A percentile compares a stretch with the other conserved stretches of the same genome.
phyloP scores from a whole-genome alignment of 1,140 invertebrate species.

The Acromyrmex heyeri region DNA sequence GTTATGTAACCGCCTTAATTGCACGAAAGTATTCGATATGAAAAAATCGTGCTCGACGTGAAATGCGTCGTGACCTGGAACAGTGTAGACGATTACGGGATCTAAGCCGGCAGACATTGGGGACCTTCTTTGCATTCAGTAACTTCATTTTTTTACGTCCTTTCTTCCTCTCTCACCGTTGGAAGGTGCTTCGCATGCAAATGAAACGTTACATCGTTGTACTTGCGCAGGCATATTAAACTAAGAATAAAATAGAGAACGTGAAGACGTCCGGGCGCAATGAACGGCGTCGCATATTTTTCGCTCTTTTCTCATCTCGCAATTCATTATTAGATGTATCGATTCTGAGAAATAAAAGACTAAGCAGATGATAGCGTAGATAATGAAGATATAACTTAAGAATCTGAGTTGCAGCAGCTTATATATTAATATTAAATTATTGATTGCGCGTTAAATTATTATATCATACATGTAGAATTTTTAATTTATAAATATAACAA shows the following conservation, averaged over 20 bases:
- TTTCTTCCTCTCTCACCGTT: background rate
- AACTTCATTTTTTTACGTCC: constrained; percentile 2
- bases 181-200: constrained; percentile 66
- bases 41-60: constrained; percentile 5
- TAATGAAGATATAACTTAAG: background rate
- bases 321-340: constrained; percentile 63
- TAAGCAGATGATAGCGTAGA: background rate
- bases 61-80: constrained; percentile 5
- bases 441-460: background rate
- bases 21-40: constrained; percentile 37
- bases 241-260: constrained; percentile 51
- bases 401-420: background rate
- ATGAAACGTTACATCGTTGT: constrained; percentile 65
- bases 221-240: constrained; percentile 50
- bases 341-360: constrained; percentile 5
- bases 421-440: background rate
- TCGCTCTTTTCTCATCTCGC: constrained; percentile 15
- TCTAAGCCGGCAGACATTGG: background rate
- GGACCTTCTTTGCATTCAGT: background rate
- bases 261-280: constrained; percentile 23
- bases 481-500: background rate
- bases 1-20: constrained; percentile 58
- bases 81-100: background rate
- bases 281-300: background rate
- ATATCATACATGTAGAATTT: background rate